Base-by-base conservation (phyloP, 2,113 vertebrate species). In the Vanacampus margaritifer region DNA sequence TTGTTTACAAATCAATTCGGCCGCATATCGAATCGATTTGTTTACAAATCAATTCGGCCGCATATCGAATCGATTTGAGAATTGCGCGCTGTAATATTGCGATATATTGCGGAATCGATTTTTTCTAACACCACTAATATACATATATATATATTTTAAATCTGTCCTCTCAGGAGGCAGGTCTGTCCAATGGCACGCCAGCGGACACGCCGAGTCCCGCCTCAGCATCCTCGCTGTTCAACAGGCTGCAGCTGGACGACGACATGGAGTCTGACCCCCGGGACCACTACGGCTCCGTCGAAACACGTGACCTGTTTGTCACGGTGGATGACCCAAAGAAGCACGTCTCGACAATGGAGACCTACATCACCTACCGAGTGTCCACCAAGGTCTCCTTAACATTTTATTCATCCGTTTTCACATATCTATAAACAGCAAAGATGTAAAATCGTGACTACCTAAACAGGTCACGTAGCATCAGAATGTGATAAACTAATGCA, bases 271-370 rank as follows among this genome's bases (percentile, higher is more conserved):
- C 64, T 1, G 95, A 97, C 68, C 92, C 91, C 3, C 92, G 90
- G 67, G 96, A 98, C 79, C 89, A 93, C 41, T 98, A 95, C 76
- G 93, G 92, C 79, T 91, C 92, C 0, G 58, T 75, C 0, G 89
- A 98, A 83, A 95, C 94, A 8, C 93, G 93, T 50, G 97, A 99
- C 85, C 93, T 99, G n/a, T 98, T 99, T 71, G 97, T 99, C 81
- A 94, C 94, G 0, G 97, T 99, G 0, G 95, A 98, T 48, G 96
- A 98, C 73, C 97, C 97, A 16, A 98, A 98, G 90, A 99, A 99
- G 76, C 97, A 99, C 0, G 94, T 99, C 28, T 98, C 95, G 73
- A 96, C 97, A 1, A 99, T 99, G 97, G 97, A 99, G 87, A 99
- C 97, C 0, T 98, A 97, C 74, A 97, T 99, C 87, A 99, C 96